A percentile compares a stretch with the other conserved stretches of the same genome.
These are phyloP conservation scores for Conus betulinus DNA, from an alignment of 1,140 invertebrate genomes.

Conservation along the genomic window DNA sequence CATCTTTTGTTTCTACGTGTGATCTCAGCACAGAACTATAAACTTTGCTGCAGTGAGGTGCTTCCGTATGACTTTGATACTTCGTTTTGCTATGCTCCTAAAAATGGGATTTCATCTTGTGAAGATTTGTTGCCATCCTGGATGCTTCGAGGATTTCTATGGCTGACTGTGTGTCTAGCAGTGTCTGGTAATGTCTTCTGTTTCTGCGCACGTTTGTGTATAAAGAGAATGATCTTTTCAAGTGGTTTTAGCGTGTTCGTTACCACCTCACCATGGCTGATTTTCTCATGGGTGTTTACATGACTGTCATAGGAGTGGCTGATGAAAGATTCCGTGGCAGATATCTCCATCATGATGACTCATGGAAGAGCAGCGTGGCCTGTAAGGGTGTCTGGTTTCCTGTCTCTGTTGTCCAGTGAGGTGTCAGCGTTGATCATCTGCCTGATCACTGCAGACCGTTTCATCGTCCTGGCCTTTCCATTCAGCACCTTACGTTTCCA, in stretches of 20 bases:
- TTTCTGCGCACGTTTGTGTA: neutral
- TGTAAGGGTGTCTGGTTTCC: slow-evolving; percentile 12
- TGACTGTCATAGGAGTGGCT: neutral
- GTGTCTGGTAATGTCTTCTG: neutral
- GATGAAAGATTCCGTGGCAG: neutral
- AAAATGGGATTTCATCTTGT: slow-evolving; percentile 10
- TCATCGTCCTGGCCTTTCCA: neutral
- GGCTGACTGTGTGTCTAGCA: neutral
- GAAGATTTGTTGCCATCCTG: neutral
- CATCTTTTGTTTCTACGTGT: neutral
- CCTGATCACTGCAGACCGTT: slow-evolving; percentile 8
- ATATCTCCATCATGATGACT: neutral
- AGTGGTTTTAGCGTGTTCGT: neutral
- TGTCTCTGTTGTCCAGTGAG: slow-evolving; percentile 7
- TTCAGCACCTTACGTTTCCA: neutral
- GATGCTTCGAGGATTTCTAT: neutral
- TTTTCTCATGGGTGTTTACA: slow-evolving; percentile 5
- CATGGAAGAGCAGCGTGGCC: slow-evolving; percentile 5
- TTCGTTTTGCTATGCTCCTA: neutral
- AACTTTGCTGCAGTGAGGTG: neutral
- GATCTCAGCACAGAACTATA: neutral
- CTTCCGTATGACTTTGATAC: neutral
- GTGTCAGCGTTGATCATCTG: neutral
- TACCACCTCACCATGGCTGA: neutral
- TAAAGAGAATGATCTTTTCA: neutral